A percentile compares a stretch with the other conserved stretches of the same genome.
Conservation (phyloP, 1,140 invertebrate genomes). For the Eulimnadia texana region DNA sequence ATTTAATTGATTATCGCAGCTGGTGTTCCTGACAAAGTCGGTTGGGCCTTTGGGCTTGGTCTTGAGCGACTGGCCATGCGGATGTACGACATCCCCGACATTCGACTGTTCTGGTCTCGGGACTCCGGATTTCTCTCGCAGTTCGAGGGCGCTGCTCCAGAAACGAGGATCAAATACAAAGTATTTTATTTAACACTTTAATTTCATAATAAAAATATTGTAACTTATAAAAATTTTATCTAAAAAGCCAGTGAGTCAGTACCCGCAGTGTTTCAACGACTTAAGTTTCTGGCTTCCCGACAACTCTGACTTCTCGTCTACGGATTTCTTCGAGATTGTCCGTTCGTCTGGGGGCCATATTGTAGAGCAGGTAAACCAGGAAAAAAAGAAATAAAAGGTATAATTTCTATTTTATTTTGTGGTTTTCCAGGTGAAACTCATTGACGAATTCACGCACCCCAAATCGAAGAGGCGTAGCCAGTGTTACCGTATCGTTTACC, state of each 20-base stretch:
- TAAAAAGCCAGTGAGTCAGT: slow-evolving; percentile 61
- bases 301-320: slow-evolving; percentile 44
- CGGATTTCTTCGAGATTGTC: slow-evolving; percentile 92
- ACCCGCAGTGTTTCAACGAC: slow-evolving; percentile 82
- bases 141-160: slow-evolving; percentile 59
- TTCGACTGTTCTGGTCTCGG: slow-evolving; percentile 79
- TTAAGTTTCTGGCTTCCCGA: slow-evolving; percentile 91
- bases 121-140: slow-evolving; percentile 86
- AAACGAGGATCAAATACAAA: slow-evolving; percentile 45
- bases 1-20: too few species aligned
- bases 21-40: slow-evolving; percentile 71
- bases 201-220: too few species aligned
- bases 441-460: slow-evolving; percentile 78
- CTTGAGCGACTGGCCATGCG: slow-evolving; percentile 93
- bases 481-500: slow-evolving; percentile 84
- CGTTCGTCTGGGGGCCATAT: slow-evolving; percentile 71
- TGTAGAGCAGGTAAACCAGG: slow-evolving; percentile 63
- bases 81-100: slow-evolving; percentile 89
- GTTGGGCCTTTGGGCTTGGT: slow-evolving; percentile 96
- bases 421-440: slow-evolving; percentile 46
- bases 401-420: background rate
- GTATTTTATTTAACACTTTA: too few species aligned
- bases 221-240: too few species aligned
- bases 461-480: slow-evolving; percentile 69
- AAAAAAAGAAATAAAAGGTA: background rate